Conservation (phyloP, 2,888 invertebrate species). For the Athripsodes cinereus region DNA sequence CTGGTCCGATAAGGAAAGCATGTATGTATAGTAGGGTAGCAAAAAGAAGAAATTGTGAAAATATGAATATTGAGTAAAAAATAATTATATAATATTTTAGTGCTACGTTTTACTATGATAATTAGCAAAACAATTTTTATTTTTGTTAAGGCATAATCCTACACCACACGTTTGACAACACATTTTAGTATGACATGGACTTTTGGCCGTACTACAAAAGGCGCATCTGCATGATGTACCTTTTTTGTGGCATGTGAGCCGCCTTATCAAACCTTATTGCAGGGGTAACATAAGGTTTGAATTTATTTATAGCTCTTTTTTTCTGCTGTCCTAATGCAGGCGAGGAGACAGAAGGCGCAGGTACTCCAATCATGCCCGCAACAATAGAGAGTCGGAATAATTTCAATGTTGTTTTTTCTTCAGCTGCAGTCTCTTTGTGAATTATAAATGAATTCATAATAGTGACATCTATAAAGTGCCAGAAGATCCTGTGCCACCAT, state of each 20-base stretch:
- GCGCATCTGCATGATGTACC: constrained; percentile 24
- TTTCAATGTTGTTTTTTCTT: constrained; percentile 18
- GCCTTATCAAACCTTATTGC: constrained; percentile 24
- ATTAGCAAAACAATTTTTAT: constrained; percentile 5
- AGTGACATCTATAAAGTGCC: too few relatives aligned
- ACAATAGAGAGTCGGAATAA: constrained; percentile 22
- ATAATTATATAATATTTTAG: constrained; percentile 3
- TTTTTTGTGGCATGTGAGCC: constrained; percentile 26
- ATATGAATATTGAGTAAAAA: constrained; percentile 5
- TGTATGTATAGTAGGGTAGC: constrained; percentile 4
- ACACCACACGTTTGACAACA: constrained; percentile 5
- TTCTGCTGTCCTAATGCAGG: constrained; percentile 9
- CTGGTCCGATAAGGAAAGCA: constrained; percentile 5
- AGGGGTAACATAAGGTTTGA: constrained; percentile 23
- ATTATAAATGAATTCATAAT: constrained; percentile 30
- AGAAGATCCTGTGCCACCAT: constrained; percentile 32
- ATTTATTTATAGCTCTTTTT: constrained; percentile 14
- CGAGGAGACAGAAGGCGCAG: constrained; percentile 3
- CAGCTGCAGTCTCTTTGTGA: constrained; percentile 8
- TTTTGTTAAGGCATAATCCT: constrained; percentile 5
- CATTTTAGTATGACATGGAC: constrained; percentile 2
- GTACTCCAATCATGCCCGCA: constrained; percentile 18
- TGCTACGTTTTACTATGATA: neutral
- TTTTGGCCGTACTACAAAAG: constrained; percentile 9
- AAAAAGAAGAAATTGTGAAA: constrained; percentile 5